Base-by-base conservation (phyloP, 2,797 vertebrate species). In the Cercopithecus neglectus region DNA sequence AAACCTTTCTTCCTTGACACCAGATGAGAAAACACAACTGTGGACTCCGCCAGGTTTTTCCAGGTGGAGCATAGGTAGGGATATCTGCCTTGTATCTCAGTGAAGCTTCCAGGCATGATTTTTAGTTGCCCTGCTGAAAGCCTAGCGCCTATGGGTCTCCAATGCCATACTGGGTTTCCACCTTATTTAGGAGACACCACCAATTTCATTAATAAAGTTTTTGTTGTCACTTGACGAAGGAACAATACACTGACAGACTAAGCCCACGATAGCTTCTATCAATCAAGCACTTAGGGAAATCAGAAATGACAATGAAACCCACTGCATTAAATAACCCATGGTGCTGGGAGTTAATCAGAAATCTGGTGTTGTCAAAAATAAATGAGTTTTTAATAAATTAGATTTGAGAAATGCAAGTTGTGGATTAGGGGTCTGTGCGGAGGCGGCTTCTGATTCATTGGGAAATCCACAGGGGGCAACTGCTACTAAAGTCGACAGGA, bases 371-470 rank as follows among this genome's bases (percentile, higher is more conserved):
- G 98, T 98, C 95, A 97, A 97, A 98, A 99, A 98, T 97, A 98
- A 99, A 98, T 98, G 98, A 98, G 97, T 94, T 98, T 98, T 98
- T 99, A 99, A 99, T 98, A 98, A 99, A 98, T 98, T 98, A 98
- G 98, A 95, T 98, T 98, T 98, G 97, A 98, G 98, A 95, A 96
- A 97, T 93, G 61, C 61, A 98, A 98, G 96, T 74, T 92, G 36
- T 79, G 96, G 97, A 93, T 97, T 98, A 59, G 36, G 96, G 89
- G 96, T 97, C 97, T 96, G 97, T 96, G 93, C 22, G 83, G 96
- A 93, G 57, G 14, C 44, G 13, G 97, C 39, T 98, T 98, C 87
- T 94, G 95, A 98, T 97, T 97, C 94, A 78, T 30, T 83, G 92
- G 85, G 64, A 95, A 97, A 94, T 96, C 93, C 94, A 16, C 1